Evolutionary conservation across 2,113 vertebrate species (phyloP).

Genomic region (Anolis carolinensis): DNA sequence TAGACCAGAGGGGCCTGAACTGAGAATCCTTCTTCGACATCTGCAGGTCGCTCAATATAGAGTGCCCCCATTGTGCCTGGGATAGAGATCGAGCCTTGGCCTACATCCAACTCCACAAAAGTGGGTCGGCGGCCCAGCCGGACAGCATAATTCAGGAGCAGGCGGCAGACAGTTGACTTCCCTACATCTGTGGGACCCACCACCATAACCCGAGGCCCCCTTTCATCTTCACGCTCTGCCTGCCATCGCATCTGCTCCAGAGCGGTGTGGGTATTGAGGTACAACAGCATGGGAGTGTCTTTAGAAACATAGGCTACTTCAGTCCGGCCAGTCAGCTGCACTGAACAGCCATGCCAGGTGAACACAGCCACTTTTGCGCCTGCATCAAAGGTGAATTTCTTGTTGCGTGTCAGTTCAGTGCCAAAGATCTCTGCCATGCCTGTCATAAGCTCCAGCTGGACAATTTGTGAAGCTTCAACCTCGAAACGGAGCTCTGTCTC

Average conservation of each 20-base stretch:
- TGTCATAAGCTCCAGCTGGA: conserved; percentile 89
- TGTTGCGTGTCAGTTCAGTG: conserved; percentile 94
- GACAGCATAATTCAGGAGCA: conserved; percentile 93
- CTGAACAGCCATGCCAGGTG: conserved; percentile 95
- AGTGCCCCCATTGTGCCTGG: conserved; percentile 94
- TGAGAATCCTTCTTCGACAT: conserved; percentile 96
- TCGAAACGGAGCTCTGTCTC: conserved; percentile 97
- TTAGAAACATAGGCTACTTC: conserved; percentile 96
- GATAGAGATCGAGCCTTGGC: conserved; percentile 94
- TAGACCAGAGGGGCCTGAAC: conserved; percentile 97
- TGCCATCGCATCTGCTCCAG: conserved; percentile 97
- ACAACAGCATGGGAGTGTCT: conserved; percentile 96
- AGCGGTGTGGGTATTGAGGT: conserved; percentile 95
- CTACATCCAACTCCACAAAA: conserved; percentile 95
- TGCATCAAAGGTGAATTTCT: conserved; percentile 92
- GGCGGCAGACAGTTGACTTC: conserved; percentile 90
- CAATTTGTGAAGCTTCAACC: conserved; percentile 89
- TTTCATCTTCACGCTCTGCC: conserved; percentile 92
- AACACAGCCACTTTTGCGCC: conserved; percentile 96
- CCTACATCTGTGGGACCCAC: conserved; percentile 95
- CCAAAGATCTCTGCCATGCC: conserved; percentile 96
- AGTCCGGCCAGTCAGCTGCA: conserved; percentile 91
- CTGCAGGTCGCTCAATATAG: conserved; percentile 94
- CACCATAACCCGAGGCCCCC: conserved; percentile 95
- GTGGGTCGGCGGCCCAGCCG: conserved; percentile 96